These are phyloP conservation scores for Amphipyra berbera DNA, from an alignment of 2,888 invertebrate genomes.

Conservation along the genomic window DNA sequence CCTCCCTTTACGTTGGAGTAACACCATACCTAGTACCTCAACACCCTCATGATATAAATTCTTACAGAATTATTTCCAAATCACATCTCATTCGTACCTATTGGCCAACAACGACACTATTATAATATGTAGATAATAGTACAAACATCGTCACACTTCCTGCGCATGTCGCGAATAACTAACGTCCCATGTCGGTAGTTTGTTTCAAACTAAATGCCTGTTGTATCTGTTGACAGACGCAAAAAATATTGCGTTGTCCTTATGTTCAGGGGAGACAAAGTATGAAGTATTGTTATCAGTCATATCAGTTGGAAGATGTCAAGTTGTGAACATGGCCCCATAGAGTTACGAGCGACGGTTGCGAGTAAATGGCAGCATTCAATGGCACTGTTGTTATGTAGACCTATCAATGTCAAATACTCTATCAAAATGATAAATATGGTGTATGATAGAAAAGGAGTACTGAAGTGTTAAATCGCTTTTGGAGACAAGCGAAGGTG, in stretches of 20 bases:
- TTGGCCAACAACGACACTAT: constrained; percentile 3
- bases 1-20: too few species aligned
- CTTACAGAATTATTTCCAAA: background rate
- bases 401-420: too few species aligned
- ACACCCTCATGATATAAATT: too few species aligned
- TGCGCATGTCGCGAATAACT: constrained; percentile 31
- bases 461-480: constrained; percentile 83
- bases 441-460: too few species aligned
- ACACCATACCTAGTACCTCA: too few species aligned
- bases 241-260: constrained; percentile 36
- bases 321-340: background rate
- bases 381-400: too few species aligned
- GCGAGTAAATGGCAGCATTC: too few species aligned
- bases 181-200: constrained; percentile 25
- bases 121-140: constrained; percentile 12
- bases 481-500: constrained; percentile 85
- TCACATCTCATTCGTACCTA: background rate
- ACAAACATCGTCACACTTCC: constrained; percentile 39
- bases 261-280: background rate
- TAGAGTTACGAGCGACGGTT: too few species aligned
- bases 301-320: background rate
- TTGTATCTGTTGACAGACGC: constrained; percentile 23
- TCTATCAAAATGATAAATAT: too few species aligned
- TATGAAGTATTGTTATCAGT: constrained; percentile 2
- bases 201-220: constrained; percentile 25